phyloP scores from a whole-genome alignment of 2,797 vertebrate species.

The Columba guinea region DNA sequence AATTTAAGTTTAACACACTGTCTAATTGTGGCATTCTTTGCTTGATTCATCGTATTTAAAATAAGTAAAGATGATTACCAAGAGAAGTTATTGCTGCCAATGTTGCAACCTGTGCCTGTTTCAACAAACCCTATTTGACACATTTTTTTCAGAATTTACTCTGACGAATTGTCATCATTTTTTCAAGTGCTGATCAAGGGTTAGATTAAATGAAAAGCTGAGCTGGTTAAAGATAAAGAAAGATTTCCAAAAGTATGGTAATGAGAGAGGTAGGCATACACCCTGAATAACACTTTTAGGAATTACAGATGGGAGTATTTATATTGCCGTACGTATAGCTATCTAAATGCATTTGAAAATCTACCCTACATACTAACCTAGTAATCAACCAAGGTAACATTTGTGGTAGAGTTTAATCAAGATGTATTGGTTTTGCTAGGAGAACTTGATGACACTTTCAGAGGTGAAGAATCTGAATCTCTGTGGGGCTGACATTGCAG shows the following conservation, averaged over 20 bases:
- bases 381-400: accelerated
- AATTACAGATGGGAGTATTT: neutral
- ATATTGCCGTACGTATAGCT: neutral
- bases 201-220: neutral
- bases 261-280: neutral
- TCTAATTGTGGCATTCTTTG: neutral
- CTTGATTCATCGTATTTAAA: neutral
- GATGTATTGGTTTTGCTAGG: neutral
- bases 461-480: neutral
- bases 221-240: neutral
- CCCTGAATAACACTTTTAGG: neutral
- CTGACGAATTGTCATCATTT: neutral
- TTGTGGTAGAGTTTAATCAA: neutral
- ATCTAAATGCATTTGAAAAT: neutral
- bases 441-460: neutral
- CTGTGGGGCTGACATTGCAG: neutral
- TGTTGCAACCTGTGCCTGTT: neutral
- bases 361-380: neutral
- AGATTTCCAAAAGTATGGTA: neutral
- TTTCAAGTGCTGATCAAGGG: neutral
- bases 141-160: neutral
- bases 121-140: neutral
- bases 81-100: neutral
- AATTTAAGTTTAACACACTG: neutral
- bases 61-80: neutral